Conservation (phyloP, 2,113 vertebrate genomes). For the Diadophis punctatus region DNA sequence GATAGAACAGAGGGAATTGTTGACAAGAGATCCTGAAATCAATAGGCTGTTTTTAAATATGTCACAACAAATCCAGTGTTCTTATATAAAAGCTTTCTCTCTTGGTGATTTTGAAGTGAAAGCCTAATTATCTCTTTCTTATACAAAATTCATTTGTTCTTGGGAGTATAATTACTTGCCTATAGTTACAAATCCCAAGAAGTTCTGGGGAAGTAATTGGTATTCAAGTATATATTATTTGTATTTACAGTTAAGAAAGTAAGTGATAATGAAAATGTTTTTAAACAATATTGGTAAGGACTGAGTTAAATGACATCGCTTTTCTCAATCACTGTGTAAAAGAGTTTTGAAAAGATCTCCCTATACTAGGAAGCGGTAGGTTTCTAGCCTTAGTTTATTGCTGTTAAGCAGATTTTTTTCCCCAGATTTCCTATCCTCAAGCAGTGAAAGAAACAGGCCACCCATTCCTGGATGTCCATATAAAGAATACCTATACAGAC, state of each 20-base stretch:
- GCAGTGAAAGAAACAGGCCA: background rate
- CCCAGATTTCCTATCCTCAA: background rate
- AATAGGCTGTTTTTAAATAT: background rate
- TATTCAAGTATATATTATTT: background rate
- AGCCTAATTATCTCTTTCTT: background rate
- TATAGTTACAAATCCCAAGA: background rate
- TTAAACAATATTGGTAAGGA: background rate
- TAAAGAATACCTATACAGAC: background rate
- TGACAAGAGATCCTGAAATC: background rate
- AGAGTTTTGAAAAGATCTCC: background rate
- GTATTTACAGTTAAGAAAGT: background rate
- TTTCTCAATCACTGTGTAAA: background rate
- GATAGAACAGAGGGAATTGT: background rate
- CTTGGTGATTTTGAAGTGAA: slow-evolving; percentile 20
- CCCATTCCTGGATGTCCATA: background rate
- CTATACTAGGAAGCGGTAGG: background rate
- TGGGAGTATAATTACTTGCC: background rate
- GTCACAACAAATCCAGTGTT: background rate
- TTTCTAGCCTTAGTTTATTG: background rate
- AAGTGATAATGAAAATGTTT: background rate
- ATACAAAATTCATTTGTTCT: background rate
- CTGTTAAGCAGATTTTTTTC: background rate
- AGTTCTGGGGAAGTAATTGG: background rate
- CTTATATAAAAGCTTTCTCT: slow-evolving; percentile 2
- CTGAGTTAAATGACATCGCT: background rate